Conservation (phyloP, 2,888 invertebrate species). For the Leptopterna dolabrata region DNA sequence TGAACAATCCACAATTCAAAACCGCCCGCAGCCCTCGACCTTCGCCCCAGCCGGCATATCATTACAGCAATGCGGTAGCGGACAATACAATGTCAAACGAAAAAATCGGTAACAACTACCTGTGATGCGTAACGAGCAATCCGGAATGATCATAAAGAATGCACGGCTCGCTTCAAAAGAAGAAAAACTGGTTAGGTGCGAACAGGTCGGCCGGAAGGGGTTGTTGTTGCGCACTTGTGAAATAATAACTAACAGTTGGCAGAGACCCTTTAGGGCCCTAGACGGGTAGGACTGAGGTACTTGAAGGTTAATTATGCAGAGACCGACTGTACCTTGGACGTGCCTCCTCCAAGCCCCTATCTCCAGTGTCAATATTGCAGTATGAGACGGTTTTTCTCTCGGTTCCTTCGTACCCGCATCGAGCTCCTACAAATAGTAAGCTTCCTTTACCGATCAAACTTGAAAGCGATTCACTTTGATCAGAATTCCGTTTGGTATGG, state of each 20-base stretch:
- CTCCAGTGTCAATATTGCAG: slow-evolving; percentile 44
- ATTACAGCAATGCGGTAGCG: background rate
- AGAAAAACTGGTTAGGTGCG: background rate
- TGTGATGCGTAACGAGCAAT: background rate
- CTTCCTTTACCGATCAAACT: slow-evolving; percentile 28
- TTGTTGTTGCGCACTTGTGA: slow-evolving; percentile 11
- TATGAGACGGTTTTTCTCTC: slow-evolving; percentile 8
- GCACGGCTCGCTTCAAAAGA: background rate
- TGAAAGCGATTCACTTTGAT: slow-evolving; percentile 43
- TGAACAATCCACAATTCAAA: background rate
- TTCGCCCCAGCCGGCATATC: background rate
- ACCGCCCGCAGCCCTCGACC: background rate
- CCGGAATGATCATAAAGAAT: background rate
- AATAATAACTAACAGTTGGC: slow-evolving; percentile 7
- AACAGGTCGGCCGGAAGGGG: background rate
- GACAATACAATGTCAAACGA: background rate
- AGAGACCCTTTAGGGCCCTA: background rate
- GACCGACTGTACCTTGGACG: background rate
- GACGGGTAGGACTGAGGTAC: background rate
- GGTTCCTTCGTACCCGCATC: slow-evolving; percentile 15
- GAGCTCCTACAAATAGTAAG: background rate
- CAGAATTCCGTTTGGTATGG: slow-evolving; percentile 27
- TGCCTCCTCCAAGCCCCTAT: slow-evolving; percentile 17
- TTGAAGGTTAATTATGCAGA: slow-evolving; percentile 16
- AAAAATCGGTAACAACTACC: background rate